Evolutionary conservation across 2,113 vertebrate species (phyloP), one percentile per base, ranked within the genome.

Genomic region (Microtus ochrogaster): DNA sequence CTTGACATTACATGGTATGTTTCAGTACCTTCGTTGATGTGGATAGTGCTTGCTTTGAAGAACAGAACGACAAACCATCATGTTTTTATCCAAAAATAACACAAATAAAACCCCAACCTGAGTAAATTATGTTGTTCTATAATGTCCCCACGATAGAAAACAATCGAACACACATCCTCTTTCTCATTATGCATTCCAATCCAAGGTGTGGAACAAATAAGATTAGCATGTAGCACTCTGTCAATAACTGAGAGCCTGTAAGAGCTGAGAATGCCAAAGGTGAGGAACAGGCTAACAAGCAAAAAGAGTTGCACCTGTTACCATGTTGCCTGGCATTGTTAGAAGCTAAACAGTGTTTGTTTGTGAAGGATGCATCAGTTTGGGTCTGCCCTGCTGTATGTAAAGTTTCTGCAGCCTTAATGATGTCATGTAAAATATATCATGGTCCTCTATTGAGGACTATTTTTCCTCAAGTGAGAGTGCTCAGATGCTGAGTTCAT

Each of bases 1-100:
- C 28, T 36, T 74, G 79, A 82, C 87, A 85, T 77, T 73, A 3
- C 92, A 19, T 1, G 17, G 2, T 78, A 47, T 92, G 81, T 95
- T 96, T 78, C 47, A 72, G 39, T 77, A 89, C 22, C 39, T 68
- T 76, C 87, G 36, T 26, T 72, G 21, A 84, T 91, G 16, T 91
- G 13, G 49, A 61, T 36, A 49, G 4, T 2, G 0, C 61, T n/a
- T 55, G 70, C 0, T 52, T 88, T 30, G 94, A 79, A 58, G 24
- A n/a, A 70, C 3, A 41, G 55, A 41, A 58, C 36, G 49, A 66
- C 33, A 72, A 3, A 7, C 82, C 76, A 49, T 24, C 74, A 36
- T 87, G 92, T 86, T 93, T 22, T 72, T 72, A 65, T 70, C 8
- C 88, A 84, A 55, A 91, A 52, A 72, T 68, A 4, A 49, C 78